Evolutionary conservation across 2,888 invertebrate genomes (phyloP), one percentile per base, ranked within the genome.

Genomic region (Rhagium mordax): DNA sequence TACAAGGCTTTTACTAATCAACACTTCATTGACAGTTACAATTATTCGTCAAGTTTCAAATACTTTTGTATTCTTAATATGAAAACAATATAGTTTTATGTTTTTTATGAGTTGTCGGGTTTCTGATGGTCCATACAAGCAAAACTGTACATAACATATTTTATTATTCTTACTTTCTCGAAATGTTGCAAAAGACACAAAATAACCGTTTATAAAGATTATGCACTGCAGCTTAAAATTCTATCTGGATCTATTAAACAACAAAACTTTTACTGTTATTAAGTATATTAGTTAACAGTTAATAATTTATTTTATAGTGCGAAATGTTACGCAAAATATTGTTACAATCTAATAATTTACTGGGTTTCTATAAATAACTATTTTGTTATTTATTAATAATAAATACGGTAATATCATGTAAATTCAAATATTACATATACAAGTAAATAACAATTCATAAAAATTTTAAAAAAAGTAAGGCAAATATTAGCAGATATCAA

Each of bases 301-400:
- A 60, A 15, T 27, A 41, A 20, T 27, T 49, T 51, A 51, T 64
- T 64, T 41, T 49, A n/a, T 15, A 10, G 15, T 49, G 24, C 48
- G 5, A 49, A 27, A 21, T 51, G 27, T 64, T 64, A 51, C 29
- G 64, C 64, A 64, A 64, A 48, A 24, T 55, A 20, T 55, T 51
- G 29, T 64, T 64, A 24, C 61, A 47, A 21, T 49, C 41, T 24
- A 64, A 24, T 55, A 55, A 55, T 55, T 41, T 10, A 16, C 48
- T 15, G 48, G 64, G 51, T 27, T 64, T 64, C 64, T 49, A 24
- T 64, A 64, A 41, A 48, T 62, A 62, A 47, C 55, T 27, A 55
- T 41, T 41, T 41, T 4, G 41, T 41, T 41, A 13, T 21, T 55
- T 55, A 55, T 27, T 55, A 21, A 55, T 55, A 24, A 5, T 24